Base-by-base conservation (phyloP, 2,888 invertebrate genomes). In the Dexiosoma caninum region DNA sequence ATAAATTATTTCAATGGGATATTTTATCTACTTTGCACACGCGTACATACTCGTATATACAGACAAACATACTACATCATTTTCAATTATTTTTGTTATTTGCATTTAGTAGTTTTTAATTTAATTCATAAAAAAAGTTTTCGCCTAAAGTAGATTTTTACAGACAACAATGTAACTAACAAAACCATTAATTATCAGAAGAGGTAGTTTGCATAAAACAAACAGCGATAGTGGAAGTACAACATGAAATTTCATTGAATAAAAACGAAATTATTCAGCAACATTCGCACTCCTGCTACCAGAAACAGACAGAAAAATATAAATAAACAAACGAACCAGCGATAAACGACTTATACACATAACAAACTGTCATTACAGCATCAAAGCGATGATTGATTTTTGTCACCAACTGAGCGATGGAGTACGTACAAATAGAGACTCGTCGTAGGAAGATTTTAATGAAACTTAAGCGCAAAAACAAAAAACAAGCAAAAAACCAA, bases 331-430 rank as follows among this genome's bases (percentile, higher is more conserved):
- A 35, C 40, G 7, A 62, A 71, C 6, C 21, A 35, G 2, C 44
- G 7, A 57, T 4, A 49, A 35, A 55, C 49, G 30, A 66, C 30
- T 40, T n/a, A 27, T 5, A 27, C 23, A 27, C 30, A 70, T 27
- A 77, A 40, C 37, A 27, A 51, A 78, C 70, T 64, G 64, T 59
- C 64, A 57, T 57, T 70, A 64, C 40, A 78, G 59, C 76, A 67
- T 80, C 66, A 71, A 60, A 66, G 75, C 37, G 71, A 71, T 76
- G 75, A 80, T 75, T 80, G 80, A 80, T 80, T 80, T 80, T 76
- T 80, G 80, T 80, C 80, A 75, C 53, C 76, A 76, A 76, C 46
- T 21, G 60, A 67, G 64, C 12, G 62, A 60, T 66, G 10, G 23
- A 78, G 35, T 19, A 19, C 30, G 12, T 8, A 64, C 19, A 12